Base-by-base conservation (phyloP, 2,888 invertebrate species). In the Stictocephala bisonia region DNA sequence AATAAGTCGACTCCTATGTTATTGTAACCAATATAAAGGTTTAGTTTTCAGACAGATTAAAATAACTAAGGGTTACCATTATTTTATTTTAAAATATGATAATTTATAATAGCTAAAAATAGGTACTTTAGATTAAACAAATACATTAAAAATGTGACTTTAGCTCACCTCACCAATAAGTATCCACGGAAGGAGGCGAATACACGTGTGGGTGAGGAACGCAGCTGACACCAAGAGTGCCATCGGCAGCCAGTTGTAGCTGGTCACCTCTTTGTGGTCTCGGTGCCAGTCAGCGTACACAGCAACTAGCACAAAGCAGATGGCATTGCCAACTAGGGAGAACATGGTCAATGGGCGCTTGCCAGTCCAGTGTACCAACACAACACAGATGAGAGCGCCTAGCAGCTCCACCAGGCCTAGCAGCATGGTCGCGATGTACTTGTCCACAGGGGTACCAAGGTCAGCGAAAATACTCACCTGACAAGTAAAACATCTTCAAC, bases 161-260 rank as follows among this genome's bases (percentile, higher is more conserved):
- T n/a, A n/a, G n/a, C 64, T 80, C 75, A 93, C 91, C 85, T 94
- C 94, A 7, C 93, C 93, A 44, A 92, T 90, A 11, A 94, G 85
- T 76, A 94, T 89, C 94, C 94, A 94, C 0, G 94, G 93, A 51
- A 94, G 83, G 75, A 91, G 84, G 68, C 92, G 85, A 53, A 93
- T 90, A 0, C 90, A 89, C 2, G 89, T 84, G 80, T 93, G 92
- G 0, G 91, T 88, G 50, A 91, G 84, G 78, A 93, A 88, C 0
- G 93, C 92, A 3, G 91, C 85, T 0, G 87, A 82, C 79, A 93
- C 87, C 20, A 94, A 83, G 0, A 91, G 85, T 0, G 87, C 86
- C 20, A 90, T 86, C 0, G 93, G 93, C 1, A 93, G 82, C 93
- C 93, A 93, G 7, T 82, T 79, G 71, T 79, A 74, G 0, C 74